Evolutionary conservation across 2,113 vertebrate species (phyloP).

Genomic region (Apteryx mantelli): DNA sequence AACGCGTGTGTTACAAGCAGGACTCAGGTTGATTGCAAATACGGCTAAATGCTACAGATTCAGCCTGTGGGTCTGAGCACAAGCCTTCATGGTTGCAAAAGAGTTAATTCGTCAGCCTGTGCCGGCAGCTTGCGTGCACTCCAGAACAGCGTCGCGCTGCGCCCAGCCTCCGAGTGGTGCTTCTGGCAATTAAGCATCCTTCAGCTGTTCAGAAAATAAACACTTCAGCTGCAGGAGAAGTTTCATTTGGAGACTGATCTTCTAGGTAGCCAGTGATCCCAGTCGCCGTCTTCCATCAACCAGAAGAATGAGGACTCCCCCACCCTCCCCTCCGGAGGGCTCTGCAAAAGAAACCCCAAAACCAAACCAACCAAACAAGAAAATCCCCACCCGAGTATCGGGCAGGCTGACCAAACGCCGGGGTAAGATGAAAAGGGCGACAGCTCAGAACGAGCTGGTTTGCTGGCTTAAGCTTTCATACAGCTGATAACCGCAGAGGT

Average conservation of each 20-base stretch:
- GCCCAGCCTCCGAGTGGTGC: rapidly evolving
- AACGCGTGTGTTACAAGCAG: not conserved
- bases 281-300: not conserved
- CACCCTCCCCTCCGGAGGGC: not conserved
- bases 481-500: too few relatives aligned
- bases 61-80: not conserved
- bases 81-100: too few relatives aligned
- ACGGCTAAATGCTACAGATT: not conserved
- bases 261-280: not conserved
- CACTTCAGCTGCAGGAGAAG: not conserved
- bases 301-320: not conserved
- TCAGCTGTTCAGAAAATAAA: not conserved
- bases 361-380: not conserved
- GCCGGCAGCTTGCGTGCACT: not conserved
- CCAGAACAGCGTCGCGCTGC: not conserved
- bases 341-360: not conserved
- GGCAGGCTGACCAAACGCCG: not conserved
- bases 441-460: not conserved
- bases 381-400: not conserved
- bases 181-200: not conserved
- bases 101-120: rapidly evolving
- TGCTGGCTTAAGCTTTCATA: not conserved
- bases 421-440: not conserved
- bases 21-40: rapidly evolving
- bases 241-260: not conserved